Conservation (phyloP, 2,888 invertebrate genomes). For the Dasypolia templi region DNA sequence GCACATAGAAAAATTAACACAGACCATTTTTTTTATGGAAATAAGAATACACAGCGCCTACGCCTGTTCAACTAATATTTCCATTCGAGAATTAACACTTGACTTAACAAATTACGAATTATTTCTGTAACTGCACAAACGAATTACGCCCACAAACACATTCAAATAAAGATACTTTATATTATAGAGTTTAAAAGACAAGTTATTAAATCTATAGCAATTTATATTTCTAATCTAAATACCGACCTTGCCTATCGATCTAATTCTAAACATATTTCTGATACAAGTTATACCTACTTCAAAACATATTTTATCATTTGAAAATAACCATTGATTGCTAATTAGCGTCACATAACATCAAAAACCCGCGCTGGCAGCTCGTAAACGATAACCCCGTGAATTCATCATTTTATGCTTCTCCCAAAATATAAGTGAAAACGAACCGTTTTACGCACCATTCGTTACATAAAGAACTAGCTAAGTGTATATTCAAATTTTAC, state of each 20-base stretch:
- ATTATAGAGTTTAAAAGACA: background rate
- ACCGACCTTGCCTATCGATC: background rate
- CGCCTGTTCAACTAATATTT: background rate
- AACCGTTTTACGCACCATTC: background rate
- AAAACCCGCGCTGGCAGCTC: conserved; percentile 31
- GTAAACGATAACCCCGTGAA: conserved; percentile 62
- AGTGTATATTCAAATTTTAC: background rate
- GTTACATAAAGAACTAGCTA: background rate
- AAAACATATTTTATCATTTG: conserved; percentile 35
- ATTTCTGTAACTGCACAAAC: background rate
- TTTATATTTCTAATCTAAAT: background rate
- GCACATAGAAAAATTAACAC: background rate
- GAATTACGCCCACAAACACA: too few species aligned
- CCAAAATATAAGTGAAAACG: background rate
- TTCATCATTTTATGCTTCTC: conserved; percentile 51
- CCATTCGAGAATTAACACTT: background rate
- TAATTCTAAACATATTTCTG: background rate
- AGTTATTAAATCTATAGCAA: background rate
- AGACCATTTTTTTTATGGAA: background rate
- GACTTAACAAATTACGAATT: background rate
- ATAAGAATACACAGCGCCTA: too few species aligned
- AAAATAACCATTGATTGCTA: conserved; percentile 35
- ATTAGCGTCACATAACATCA: conserved; percentile 53
- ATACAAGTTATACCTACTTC: conserved; percentile 19
- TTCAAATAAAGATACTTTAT: background rate